phyloP scores from a whole-genome alignment of 2,888 invertebrate genomes.

The Mylabris sibirica region DNA sequence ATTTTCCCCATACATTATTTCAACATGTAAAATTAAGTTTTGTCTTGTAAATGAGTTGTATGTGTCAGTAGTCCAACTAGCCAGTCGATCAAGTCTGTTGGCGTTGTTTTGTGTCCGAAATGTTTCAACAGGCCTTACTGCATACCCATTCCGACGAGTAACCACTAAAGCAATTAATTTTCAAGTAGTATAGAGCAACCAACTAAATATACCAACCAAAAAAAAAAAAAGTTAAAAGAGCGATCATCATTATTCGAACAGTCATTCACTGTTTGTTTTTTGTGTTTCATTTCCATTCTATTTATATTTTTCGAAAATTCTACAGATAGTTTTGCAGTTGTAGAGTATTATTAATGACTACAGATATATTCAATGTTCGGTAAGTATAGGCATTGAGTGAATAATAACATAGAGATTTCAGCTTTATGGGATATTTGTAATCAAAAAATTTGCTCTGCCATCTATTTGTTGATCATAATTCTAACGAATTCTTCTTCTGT shows the following conservation, averaged over 20 bases:
- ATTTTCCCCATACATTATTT: not conserved
- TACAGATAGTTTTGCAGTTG: not conserved
- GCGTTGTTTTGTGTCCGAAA: slow-evolving; percentile 22
- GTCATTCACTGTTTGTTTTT: not conserved
- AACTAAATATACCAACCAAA: not conserved
- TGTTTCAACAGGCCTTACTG: slow-evolving; percentile 5
- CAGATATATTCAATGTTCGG: slow-evolving; percentile 1
- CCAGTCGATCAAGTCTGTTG: slow-evolving; percentile 37
- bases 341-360: slow-evolving; percentile 5
- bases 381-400: no score
- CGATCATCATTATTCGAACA: slow-evolving; percentile 3
- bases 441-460: no score
- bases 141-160: slow-evolving; percentile 4
- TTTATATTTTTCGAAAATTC: not conserved
- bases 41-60: slow-evolving; percentile 49
- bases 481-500: no score
- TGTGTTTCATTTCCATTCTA: not conserved
- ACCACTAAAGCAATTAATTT: slow-evolving; percentile 10
- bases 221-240: not conserved
- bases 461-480: no score
- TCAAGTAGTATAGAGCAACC: not conserved
- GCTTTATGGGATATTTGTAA: no score
- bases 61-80: slow-evolving; percentile 47
- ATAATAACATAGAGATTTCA: no score
- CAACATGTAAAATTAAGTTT: slow-evolving; percentile 45